Conservation (phyloP, 1,140 invertebrate species). For the Diorhabda carinulata region DNA sequence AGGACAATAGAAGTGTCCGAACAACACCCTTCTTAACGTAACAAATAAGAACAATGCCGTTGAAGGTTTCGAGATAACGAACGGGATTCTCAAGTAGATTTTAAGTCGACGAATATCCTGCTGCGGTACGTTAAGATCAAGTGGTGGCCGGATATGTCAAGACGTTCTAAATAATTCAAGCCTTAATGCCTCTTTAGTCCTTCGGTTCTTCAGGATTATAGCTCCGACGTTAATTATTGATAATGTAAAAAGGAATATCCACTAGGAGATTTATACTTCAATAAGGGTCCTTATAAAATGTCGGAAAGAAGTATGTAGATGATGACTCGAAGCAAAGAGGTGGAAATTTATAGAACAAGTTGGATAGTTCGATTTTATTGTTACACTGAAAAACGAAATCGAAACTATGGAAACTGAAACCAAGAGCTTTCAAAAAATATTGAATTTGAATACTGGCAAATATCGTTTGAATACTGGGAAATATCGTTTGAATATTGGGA, state of each 20-base stretch:
- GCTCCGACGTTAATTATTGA: slow-evolving; percentile 8
- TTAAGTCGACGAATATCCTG: slow-evolving; percentile 4
- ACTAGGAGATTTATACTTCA: neutral
- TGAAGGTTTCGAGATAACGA: slow-evolving; percentile 17
- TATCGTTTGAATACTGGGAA: no score
- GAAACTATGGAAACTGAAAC: no score
- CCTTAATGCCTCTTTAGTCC: slow-evolving; percentile 14
- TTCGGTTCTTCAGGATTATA: slow-evolving; percentile 9
- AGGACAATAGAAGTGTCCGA: slow-evolving; percentile 5
- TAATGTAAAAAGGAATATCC: neutral
- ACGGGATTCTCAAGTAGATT: slow-evolving; percentile 12
- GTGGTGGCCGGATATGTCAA: slow-evolving; percentile 13
- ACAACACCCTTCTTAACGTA: slow-evolving; percentile 11
- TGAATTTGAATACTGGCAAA: no score
- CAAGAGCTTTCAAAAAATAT: no score
- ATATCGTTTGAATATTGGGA: no score
- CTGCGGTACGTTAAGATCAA: slow-evolving; percentile 15
- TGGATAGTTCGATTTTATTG: no score
- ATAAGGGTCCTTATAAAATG: neutral
- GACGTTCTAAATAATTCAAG: slow-evolving; percentile 13
- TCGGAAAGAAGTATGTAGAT: no score
- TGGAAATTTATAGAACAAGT: no score
- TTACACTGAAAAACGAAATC: no score
- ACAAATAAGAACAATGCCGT: slow-evolving; percentile 14
- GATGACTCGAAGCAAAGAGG: no score